Base-by-base conservation (phyloP, 2,797 vertebrate species). In the Pangasius djambal region DNA sequence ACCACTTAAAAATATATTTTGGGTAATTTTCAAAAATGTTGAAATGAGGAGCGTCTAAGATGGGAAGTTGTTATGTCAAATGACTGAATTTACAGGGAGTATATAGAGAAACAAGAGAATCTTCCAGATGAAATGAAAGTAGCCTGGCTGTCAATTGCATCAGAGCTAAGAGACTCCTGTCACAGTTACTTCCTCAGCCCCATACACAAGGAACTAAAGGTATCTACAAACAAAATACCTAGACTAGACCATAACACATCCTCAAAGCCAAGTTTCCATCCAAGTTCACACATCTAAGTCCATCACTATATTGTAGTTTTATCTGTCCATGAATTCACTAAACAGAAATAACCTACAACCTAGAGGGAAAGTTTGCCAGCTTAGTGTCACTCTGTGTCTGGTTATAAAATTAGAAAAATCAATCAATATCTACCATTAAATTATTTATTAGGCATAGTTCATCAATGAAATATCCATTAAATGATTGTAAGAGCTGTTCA, bases 191-290 rank as follows among this genome's bases (percentile, higher is more conserved):
- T 99, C 61, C 96, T 96, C 70, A 90, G 94, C 40, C 91, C 87
- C 63, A 93, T 97, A 10, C 95, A 96, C 34, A 16, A 0, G 1
- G 91, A 95, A 34, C 92, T 98, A 15, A 96, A 95, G 96, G 96
- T 96, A 93, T 13, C 37, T 88, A 61, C 31, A 70, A 52, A 70
- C n/a, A 69, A 52, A 25, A 1, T 31, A 12, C 18, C 48, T 52
- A 16, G 25, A 52, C 1, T 25, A 75, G 9, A 28, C 22, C 37
- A 44, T 13, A 48, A 48, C 22, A 25, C n/a, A 31, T 16, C 31
- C 75, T 52, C 75, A 52, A 55, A 55, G 6, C 50, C 15, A 31
- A 18, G 50, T 55, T 52, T 78, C 7, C 75, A 55, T 9, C 75
- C 6, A 18, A 31, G 15, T 8, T 52, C 40, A 25, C 72, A 48